Conservation (phyloP, 2,888 invertebrate genomes). For the Eupithecia centaureata region DNA sequence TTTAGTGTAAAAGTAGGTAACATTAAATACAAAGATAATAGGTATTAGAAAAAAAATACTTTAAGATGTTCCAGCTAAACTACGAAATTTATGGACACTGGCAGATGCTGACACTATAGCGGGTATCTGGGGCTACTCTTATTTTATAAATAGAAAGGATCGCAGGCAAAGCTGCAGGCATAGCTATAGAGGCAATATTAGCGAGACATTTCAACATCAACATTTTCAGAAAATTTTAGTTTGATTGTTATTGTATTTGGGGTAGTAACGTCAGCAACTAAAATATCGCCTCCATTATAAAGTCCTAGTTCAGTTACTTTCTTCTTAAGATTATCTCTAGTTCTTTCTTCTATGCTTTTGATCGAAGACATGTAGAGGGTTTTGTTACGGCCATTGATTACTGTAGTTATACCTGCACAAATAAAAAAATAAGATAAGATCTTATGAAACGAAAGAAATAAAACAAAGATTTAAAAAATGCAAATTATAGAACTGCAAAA, state of each 20-base stretch:
- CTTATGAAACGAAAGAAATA: neutral
- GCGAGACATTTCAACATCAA: constrained; percentile 79
- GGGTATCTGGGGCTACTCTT: neutral
- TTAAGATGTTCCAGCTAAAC: neutral
- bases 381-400: constrained; percentile 92
- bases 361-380: constrained; percentile 97
- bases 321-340: constrained; percentile 94
- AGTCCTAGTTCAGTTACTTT: constrained; percentile 93
- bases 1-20: too few species aligned
- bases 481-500: neutral
- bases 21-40: too few species aligned
- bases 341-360: constrained; percentile 95
- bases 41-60: too few species aligned
- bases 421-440: constrained; percentile 5
- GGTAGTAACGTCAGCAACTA: constrained; percentile 96
- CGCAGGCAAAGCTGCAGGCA: neutral
- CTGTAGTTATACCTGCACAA: constrained; percentile 88
- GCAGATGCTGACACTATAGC: neutral
- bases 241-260: constrained; percentile 92
- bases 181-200: constrained; percentile 2
- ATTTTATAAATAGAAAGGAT: neutral
- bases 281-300: constrained; percentile 91
- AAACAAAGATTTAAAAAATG: neutral
- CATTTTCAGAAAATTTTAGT: constrained; percentile 85
- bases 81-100: neutral